phyloP scores from a whole-genome alignment of 2,888 invertebrate species.

The Tryphoninae sp. region DNA sequence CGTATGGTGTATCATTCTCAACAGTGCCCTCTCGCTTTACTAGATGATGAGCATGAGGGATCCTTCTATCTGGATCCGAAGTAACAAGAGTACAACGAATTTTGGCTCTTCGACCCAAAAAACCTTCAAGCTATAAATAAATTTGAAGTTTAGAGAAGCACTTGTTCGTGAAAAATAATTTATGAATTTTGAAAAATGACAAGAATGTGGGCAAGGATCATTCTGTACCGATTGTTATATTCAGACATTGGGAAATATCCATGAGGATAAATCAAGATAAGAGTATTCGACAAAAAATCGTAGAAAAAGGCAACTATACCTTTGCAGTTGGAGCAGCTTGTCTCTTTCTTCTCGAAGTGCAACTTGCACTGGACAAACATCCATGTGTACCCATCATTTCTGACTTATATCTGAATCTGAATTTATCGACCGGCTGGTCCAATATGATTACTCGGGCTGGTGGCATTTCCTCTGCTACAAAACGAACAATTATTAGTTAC shows the following conservation, averaged over 20 bases:
- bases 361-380: conserved; percentile 87
- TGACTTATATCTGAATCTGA: conserved; percentile 92
- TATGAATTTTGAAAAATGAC: conserved; percentile 14
- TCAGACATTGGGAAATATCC: no score
- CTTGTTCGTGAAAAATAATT: not conserved
- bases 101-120: conserved; percentile 83
- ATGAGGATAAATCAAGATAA: not conserved
- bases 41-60: conserved; percentile 88
- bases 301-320: conserved; percentile 79
- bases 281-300: conserved; percentile 6
- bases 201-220: conserved; percentile 16
- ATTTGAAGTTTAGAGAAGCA: not conserved
- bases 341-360: conserved; percentile 84
- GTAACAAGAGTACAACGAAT: conserved; percentile 89
- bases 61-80: conserved; percentile 82
- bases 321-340: conserved; percentile 90
- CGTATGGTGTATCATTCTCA: conserved; percentile 88
- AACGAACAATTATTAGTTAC: not conserved
- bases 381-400: conserved; percentile 95
- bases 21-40: conserved; percentile 85
- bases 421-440: conserved; percentile 90
- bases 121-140: conserved; percentile 82
- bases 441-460: conserved; percentile 84
- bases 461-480: conserved; percentile 44
- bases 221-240: no score